Evolutionary conservation across 2,113 vertebrate genomes (phyloP), one percentile per base, ranked within the genome.

Genomic region (Lamprotornis superbus): DNA sequence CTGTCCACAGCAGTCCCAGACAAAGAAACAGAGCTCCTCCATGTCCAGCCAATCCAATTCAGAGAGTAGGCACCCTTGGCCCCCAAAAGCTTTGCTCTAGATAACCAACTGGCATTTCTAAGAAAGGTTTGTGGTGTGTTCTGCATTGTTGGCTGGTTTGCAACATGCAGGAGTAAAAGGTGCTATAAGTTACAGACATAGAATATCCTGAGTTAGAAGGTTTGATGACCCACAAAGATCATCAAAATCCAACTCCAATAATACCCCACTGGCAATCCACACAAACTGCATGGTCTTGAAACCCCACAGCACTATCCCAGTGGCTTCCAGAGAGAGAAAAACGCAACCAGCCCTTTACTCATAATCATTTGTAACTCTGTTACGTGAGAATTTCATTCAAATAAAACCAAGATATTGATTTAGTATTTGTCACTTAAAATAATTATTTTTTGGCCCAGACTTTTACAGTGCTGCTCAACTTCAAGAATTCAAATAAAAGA

Each of bases 291-390:
- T 9, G 27, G 47, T 37, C 83, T 57, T 61, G 55, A 73, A 83
- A 60, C 40, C 46, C 59, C 11, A 28, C 2, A 5, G 35, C n/a
- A 20, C 14, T 15, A 16, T 56, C 13, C 64, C 57, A 28, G 73
- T 33, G 53, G 39, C 22, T 46, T 47, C 39, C 39, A 74, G 28
- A 19, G 18, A 81, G 0, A 65, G 40, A 12, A 65, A 83, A 96
- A 77, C 16, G 9, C 5, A 1, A 30, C 5, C 31, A 68, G 31
- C 0, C 0, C 25, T 77, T 65, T 22, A 61, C 17, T 68, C 40
- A 35, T 33, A 50, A 27, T n/a, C 47, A 20, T 12, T 35, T 61
- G 55, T 19, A 37, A 61, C 37, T 70, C 46, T 61, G n/a, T 42
- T 59, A 82, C 42, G 17, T 8, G 15, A 31, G 21, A 49, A 31